phyloP scores from a whole-genome alignment of 2,888 invertebrate genomes.

The Synergus itoensis region DNA sequence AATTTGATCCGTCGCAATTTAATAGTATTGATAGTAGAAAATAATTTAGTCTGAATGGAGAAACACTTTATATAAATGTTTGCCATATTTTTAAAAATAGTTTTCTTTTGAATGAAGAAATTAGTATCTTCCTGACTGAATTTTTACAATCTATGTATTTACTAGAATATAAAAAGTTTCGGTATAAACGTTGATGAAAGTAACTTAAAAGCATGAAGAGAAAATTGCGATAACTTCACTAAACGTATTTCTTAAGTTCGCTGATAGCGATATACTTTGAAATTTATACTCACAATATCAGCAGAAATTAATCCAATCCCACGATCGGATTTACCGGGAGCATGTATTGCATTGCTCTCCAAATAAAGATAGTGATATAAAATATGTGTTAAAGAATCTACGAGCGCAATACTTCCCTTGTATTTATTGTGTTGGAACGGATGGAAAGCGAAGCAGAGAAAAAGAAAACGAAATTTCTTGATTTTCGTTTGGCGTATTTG shows the following conservation, averaged over 20 bases:
- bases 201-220: background rate
- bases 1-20: background rate
- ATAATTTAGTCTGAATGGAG: conserved; percentile 6
- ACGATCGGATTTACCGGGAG: background rate
- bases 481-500: background rate
- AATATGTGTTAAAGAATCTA: background rate
- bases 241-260: background rate
- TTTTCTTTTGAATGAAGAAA: background rate
- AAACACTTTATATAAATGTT: background rate
- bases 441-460: background rate
- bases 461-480: background rate
- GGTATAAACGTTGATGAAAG: background rate
- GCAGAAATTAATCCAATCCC: background rate
- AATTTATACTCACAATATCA: background rate
- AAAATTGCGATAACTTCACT: background rate
- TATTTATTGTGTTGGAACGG: background rate
- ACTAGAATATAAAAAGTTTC: background rate
- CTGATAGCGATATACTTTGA: background rate
- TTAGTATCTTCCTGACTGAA: background rate
- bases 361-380: background rate
- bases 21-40: background rate
- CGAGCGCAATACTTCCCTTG: background rate
- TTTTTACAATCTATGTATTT: background rate
- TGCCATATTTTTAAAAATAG: background rate
- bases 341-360: background rate